A percentile compares a stretch with the other conserved stretches of the same genome.
phyloP scores from a whole-genome alignment of 2,888 invertebrate genomes.

The Tribolium freemani region DNA sequence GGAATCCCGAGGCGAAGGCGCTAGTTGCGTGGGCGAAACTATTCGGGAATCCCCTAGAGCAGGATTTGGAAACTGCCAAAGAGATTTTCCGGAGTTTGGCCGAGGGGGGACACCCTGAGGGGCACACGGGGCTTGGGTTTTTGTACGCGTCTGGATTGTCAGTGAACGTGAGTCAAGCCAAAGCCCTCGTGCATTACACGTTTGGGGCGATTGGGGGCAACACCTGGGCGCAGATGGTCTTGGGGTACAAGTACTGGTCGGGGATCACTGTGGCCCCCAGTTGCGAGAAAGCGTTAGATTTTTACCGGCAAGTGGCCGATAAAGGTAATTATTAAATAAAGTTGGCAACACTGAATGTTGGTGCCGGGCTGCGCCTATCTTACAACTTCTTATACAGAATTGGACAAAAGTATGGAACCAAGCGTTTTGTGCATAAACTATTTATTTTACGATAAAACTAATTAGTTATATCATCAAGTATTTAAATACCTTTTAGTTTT shows the following conservation, averaged over 20 bases:
- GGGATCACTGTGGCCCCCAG: slow-evolving; percentile 90
- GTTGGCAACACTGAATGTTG: too few species aligned
- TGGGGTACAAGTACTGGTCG: slow-evolving; percentile 95
- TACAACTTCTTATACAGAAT: too few species aligned
- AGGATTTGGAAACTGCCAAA: slow-evolving; percentile 83
- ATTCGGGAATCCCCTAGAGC: slow-evolving; percentile 84
- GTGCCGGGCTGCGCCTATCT: too few species aligned
- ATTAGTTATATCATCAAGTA: too few species aligned
- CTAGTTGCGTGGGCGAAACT: slow-evolving; percentile 91
- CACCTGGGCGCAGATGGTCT: slow-evolving; percentile 95
- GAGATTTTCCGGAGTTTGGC: slow-evolving; percentile 83
- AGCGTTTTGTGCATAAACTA: too few species aligned
- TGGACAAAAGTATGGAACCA: too few species aligned
- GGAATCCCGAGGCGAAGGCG: slow-evolving; percentile 86
- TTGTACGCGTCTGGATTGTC: slow-evolving; percentile 88
- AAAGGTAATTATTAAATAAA: slow-evolving; percentile 83
- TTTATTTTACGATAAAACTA: too few species aligned
- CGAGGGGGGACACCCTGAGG: slow-evolving; percentile 85
- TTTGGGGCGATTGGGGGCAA: slow-evolving; percentile 93
- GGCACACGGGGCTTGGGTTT: slow-evolving; percentile 89
- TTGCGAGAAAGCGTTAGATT: slow-evolving; percentile 92
- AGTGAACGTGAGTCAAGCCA: slow-evolving; percentile 89
- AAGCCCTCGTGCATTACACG: slow-evolving; percentile 92
- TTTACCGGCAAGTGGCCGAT: slow-evolving; percentile 91
- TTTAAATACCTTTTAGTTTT: too few species aligned